Evolutionary conservation across 2,888 invertebrate genomes (phyloP).

Genomic region (Tachina grossa): DNA sequence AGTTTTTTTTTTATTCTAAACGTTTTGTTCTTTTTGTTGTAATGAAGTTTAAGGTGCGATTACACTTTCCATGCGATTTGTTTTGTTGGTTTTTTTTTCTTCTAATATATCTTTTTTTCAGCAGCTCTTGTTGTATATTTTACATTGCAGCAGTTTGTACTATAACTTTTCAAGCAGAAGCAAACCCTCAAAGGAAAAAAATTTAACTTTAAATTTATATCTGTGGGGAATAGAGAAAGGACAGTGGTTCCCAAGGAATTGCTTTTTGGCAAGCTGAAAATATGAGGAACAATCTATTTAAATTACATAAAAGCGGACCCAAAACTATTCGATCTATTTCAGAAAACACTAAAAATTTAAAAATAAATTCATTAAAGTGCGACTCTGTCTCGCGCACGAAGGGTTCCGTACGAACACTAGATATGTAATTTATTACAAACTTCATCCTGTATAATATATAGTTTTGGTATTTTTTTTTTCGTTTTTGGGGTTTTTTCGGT

Average conservation of each 20-base stretch:
- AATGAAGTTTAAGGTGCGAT: constrained; percentile 72
- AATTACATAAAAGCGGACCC: too few relatives aligned
- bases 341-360: too few relatives aligned
- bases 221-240: neutral
- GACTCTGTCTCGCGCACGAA: too few relatives aligned
- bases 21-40: constrained; percentile 51
- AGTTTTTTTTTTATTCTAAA: constrained; percentile 27
- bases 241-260: constrained; percentile 30
- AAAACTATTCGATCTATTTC: too few relatives aligned
- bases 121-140: constrained; percentile 41
- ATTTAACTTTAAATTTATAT: constrained; percentile 28
- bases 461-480: too few relatives aligned
- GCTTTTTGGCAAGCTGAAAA: neutral
- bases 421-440: too few relatives aligned
- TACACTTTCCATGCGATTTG: constrained; percentile 75
- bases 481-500: too few relatives aligned
- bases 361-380: too few relatives aligned
- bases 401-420: too few relatives aligned
- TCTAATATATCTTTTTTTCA: constrained; percentile 39
- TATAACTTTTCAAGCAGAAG: constrained; percentile 69
- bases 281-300: too few relatives aligned
- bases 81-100: constrained; percentile 65
- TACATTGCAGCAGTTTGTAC: constrained; percentile 50
- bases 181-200: constrained; percentile 19
- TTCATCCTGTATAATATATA: too few relatives aligned